Evolutionary conservation across 2,113 vertebrate genomes (phyloP).

Genomic region (Phasianus colchicus): DNA sequence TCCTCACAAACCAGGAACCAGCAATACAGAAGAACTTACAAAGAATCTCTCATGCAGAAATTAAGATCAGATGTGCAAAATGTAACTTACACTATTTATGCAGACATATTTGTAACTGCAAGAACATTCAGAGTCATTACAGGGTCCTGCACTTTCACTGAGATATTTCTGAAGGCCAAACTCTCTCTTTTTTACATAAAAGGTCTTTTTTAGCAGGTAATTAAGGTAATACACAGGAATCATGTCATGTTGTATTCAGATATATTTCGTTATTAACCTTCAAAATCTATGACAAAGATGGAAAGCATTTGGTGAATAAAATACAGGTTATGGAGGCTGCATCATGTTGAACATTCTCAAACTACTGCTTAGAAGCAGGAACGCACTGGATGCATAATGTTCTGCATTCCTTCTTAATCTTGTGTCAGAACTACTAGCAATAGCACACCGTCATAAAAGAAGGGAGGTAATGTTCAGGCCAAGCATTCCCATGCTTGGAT

Average conservation of each 20-base stretch:
- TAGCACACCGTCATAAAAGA: background rate
- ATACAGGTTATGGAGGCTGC: too few species aligned
- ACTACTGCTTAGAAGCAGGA: background rate
- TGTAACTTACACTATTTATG: rapidly evolving
- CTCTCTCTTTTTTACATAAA: background rate
- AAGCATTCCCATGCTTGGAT: too few species aligned
- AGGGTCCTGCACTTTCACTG: rapidly evolving
- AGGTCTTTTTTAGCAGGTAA: background rate
- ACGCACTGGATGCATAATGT: too few species aligned
- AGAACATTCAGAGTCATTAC: background rate
- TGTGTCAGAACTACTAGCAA: background rate
- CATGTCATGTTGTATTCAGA: background rate
- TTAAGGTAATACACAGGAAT: background rate
- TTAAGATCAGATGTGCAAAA: background rate
- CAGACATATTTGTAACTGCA: rapidly evolving
- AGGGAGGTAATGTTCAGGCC: rapidly evolving
- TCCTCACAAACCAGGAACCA: background rate
- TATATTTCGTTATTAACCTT: too few species aligned
- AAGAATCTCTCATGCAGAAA: background rate
- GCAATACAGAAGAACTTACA: background rate
- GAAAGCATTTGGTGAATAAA: background rate
- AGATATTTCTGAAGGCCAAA: background rate
- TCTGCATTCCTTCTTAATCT: background rate
- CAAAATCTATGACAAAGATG: background rate
- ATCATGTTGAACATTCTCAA: background rate